Base-by-base conservation (phyloP, 2,797 vertebrate species). In the Darevskia nairensis region DNA sequence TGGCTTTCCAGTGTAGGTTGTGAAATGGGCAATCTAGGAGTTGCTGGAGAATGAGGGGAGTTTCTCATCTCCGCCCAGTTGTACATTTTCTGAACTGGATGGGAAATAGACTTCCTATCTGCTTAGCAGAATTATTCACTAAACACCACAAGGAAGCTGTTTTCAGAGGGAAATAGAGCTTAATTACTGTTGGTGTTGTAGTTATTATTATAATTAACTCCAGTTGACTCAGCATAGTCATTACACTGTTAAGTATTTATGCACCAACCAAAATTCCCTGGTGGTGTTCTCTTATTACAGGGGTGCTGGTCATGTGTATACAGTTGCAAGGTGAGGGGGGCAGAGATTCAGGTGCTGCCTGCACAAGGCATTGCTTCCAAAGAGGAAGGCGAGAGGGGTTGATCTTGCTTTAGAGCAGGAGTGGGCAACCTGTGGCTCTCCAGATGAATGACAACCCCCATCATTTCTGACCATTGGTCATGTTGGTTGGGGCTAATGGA, bases 181-280 rank as follows among this genome's bases (percentile, higher is more conserved):
- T 88, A 88, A 84, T 88, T 88, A 72, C 82, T 39, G 72, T 88
- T 88, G 82, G 39, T 82, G 71, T 29, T 82, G 71, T 29, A 50
- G 35, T 61, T 77, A 61, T 76, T 71, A 68, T 75, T 86, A 86
- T 86, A 89, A 89, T 89, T 89, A 86, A 85, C 72, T 76, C 25
- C 80, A 75, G n/a, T 81, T 85, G 72, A 41, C 84, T 81, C 44
- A 85, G 71, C 79, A 75, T 80, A 89, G 66, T 88, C 76, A 89
- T 80, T 89, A 50, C 69, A 85, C 4, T 81, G 59, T 75, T 85
- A 41, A 55, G 32, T 68, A 59, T 85, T 85, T 85, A 85, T 61
- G 35, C 29, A 80, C 76, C n/a, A 75, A 41, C 50, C 77, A 39
- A 61, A 81, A 89, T 75, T 76, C 41, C 72, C 77, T 74, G 69